Evolutionary conservation across 2,797 vertebrate genomes (phyloP), one percentile per base, ranked within the genome.

Genomic region (Cossypha caffra): DNA sequence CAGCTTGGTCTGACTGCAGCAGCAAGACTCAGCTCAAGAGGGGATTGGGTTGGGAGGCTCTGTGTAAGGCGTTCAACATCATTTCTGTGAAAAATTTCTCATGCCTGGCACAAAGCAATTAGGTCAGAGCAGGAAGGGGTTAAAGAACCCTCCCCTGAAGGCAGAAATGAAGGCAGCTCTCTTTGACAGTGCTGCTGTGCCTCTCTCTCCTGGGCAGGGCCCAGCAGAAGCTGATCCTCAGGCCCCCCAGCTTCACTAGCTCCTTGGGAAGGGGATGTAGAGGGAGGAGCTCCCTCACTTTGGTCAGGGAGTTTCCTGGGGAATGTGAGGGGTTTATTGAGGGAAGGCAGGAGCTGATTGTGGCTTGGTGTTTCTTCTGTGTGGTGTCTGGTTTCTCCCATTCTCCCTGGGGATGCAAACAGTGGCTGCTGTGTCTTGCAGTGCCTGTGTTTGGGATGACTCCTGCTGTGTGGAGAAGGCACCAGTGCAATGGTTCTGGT

Each of bases 301-400:
- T 48, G 28, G 16, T 16, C 0, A 55, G 38, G 35, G 33, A 0
- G 1, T 76, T 89, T 66, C 0, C 1, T 59, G 37, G 18, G 9
- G 31, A 6, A 2, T 31, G 15, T n/a, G 26, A 16, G 0, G 11
- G 7, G 5, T 2, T 76, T 58, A 0, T 0, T 69, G 69, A 74
- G 40, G 73, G 57, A 40, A 51, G 69, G 31, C 2, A 19, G 6
- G 59, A 62, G 7, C 15, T 67, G 29, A 64, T 18, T 55, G 59
- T 43, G 57, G 43, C 10, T 47, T 0, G 1, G 14, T 72, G 48
- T 61, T 92, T 42, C 4, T 50, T 33, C 25, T 52, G 51, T 5
- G 23, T 12, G 16, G 54, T 86, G 31, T n/a, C 18, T 58, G n/a
- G 14, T 42, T 62, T 58, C 11, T 55, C 29, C 16, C 42, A 28